These are phyloP conservation scores for Dryococelus australis DNA, from an alignment of 2,888 invertebrate species.

Conservation along the genomic window DNA sequence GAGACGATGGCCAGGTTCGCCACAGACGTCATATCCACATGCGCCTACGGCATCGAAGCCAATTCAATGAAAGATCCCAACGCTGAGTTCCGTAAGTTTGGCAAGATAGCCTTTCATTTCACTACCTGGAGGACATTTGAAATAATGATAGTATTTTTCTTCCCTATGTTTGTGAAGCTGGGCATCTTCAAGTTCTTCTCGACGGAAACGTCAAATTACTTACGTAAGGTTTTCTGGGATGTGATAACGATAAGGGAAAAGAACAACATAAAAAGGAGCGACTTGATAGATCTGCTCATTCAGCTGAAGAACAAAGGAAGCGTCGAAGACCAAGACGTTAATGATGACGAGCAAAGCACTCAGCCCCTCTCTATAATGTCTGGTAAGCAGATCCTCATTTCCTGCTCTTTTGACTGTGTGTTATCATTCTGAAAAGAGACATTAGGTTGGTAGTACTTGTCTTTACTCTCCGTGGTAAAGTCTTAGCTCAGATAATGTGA, in stretches of 20 bases:
- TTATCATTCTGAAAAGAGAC: no score
- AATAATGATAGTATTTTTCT: conserved; percentile 40
- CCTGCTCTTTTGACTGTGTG: no score
- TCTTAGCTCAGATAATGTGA: no score
- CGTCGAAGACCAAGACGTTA: conserved; percentile 31
- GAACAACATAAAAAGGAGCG: conserved; percentile 37
- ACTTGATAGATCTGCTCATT: conserved; percentile 44
- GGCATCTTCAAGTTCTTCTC: conserved; percentile 35
- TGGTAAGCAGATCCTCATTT: not conserved
- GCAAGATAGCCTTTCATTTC: conserved; percentile 42
- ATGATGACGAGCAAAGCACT: not conserved
- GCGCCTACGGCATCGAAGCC: conserved; percentile 45
- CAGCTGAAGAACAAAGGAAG: conserved; percentile 44
- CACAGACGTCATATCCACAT: conserved; percentile 46
- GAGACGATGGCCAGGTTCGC: conserved; percentile 45
- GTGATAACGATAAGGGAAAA: conserved; percentile 40
- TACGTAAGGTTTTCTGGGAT: conserved; percentile 45
- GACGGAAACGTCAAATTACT: conserved; percentile 33
- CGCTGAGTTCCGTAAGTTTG: conserved; percentile 45
- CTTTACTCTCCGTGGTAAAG: no score
- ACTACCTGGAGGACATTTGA: conserved; percentile 38
- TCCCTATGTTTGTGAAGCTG: conserved; percentile 38
- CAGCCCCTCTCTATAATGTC: not conserved
- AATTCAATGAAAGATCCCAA: conserved; percentile 45
- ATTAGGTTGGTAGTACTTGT: no score